These are phyloP conservation scores for Lutjanus campechanus DNA, from an alignment of 2,797 vertebrate genomes.

Conservation along the genomic window DNA sequence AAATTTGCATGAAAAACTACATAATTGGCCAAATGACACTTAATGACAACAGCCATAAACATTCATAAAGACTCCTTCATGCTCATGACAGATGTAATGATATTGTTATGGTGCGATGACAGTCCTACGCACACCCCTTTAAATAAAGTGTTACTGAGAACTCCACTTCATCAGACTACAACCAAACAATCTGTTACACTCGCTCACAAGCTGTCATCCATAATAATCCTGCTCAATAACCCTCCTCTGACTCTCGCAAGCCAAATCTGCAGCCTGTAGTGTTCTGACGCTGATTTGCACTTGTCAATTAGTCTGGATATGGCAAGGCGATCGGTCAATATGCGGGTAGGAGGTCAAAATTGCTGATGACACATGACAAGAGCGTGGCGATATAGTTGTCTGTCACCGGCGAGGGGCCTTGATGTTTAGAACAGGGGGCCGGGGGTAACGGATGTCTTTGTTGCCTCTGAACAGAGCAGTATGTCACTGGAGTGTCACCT, in stretches of 20 bases:
- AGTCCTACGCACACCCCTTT: too few relatives aligned
- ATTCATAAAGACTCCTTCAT: too few relatives aligned
- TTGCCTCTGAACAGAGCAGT: conserved; percentile 66
- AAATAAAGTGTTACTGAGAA: background rate
- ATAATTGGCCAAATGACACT: too few relatives aligned
- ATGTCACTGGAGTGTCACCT: conserved; percentile 79
- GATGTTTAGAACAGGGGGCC: conserved; percentile 60
- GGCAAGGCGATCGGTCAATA: conserved; percentile 64
- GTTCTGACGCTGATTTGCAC: conserved; percentile 44
- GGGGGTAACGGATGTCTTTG: conserved; percentile 66
- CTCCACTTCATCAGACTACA: conserved; percentile 42
- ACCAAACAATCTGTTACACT: conserved; percentile 52
- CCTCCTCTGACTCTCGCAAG: conserved; percentile 19
- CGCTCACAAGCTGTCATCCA: conserved; percentile 43
- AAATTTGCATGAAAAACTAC: too few relatives aligned
- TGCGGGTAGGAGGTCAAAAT: conserved; percentile 58
- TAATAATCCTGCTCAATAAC: conserved; percentile 41
- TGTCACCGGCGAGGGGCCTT: conserved; percentile 70
- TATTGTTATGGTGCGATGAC: too few relatives aligned
- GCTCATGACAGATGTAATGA: too few relatives aligned
- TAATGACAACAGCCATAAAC: too few relatives aligned
- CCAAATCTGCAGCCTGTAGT: conserved; percentile 38
- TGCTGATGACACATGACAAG: conserved; percentile 65
- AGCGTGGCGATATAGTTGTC: conserved; percentile 62
- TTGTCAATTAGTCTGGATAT: conserved; percentile 60